Conservation (phyloP, 1,140 invertebrate genomes). For the Lucilia sericata region DNA sequence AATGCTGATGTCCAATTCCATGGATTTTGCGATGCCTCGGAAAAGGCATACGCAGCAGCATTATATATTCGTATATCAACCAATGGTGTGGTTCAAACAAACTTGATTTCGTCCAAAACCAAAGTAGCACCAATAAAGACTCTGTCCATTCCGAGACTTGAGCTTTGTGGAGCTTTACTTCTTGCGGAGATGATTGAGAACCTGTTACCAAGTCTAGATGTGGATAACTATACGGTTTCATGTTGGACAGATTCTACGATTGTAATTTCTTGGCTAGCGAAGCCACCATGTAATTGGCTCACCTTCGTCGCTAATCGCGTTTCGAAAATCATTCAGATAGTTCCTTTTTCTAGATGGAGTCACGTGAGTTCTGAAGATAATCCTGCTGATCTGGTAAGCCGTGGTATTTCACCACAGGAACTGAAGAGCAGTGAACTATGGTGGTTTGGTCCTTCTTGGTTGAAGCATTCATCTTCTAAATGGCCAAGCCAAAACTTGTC, state of each 20-base stretch:
- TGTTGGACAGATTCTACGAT: conserved; percentile 68
- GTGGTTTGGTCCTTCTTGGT: neutral
- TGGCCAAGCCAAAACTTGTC: neutral
- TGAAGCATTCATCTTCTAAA: neutral
- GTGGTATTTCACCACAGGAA: conserved; percentile 53
- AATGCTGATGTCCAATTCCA: conserved; percentile 48
- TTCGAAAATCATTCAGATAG: conserved; percentile 55
- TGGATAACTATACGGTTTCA: conserved; percentile 53
- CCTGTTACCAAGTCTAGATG: conserved; percentile 51
- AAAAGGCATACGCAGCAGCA: conserved; percentile 59
- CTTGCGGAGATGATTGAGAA: conserved; percentile 51
- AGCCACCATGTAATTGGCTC: conserved; percentile 56
- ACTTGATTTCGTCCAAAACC: neutral
- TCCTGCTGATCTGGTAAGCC: conserved; percentile 67
- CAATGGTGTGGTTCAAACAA: neutral
- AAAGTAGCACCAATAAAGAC: conserved; percentile 59
- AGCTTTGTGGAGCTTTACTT: conserved; percentile 61
- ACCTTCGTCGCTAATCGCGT: conserved; percentile 67
- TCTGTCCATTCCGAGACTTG: conserved; percentile 58
- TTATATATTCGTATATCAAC: conserved; percentile 58
- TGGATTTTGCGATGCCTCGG: conserved; percentile 64
- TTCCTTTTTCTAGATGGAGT: conserved; percentile 60
- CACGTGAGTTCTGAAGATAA: conserved; percentile 61
- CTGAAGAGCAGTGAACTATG: neutral
- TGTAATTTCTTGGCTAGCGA: conserved; percentile 60